Percentiles rank a stretch among this genome's conserved stretches.
Evolutionary conservation across 1,140 invertebrate species (phyloP).

Genomic region (Pogonognathellus flavescens): DNA sequence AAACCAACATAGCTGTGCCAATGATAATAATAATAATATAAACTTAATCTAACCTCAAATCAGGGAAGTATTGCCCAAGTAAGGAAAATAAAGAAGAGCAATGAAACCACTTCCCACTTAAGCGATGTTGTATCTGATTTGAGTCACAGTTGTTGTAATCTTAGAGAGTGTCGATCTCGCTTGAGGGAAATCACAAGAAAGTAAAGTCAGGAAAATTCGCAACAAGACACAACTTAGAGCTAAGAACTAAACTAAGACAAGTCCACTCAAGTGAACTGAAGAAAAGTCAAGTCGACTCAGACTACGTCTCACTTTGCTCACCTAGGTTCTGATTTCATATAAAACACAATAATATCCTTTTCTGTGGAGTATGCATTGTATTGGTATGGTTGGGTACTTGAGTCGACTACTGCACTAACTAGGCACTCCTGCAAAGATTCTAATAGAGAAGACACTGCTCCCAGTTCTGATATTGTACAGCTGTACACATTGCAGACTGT

Average conservation of each 20-base stretch:
- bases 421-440: too few relatives aligned
- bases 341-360: neutral
- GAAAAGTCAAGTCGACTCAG: slow-evolving; percentile 6
- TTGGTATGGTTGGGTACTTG: too few relatives aligned
- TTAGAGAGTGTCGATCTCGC: slow-evolving; percentile 31
- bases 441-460: too few relatives aligned
- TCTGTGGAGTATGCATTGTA: too few relatives aligned
- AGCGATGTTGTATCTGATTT: slow-evolving; percentile 30
- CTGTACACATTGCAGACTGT: too few relatives aligned
- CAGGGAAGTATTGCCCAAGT: neutral
- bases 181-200: slow-evolving; percentile 18
- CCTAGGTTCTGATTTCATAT: neutral
- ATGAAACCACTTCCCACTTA: slow-evolving; percentile 6
- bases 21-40: slow-evolving; percentile 27
- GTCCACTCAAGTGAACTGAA: slow-evolving; percentile 31
- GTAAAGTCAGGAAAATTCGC: slow-evolving; percentile 22
- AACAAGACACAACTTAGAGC: slow-evolving; percentile 16
- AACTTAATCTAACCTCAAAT: slow-evolving; percentile 34
- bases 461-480: too few relatives aligned
- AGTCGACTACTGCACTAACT: too few relatives aligned
- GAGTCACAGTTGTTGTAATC: slow-evolving; percentile 41
- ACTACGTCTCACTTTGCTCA: neutral
- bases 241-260: slow-evolving; percentile 21
- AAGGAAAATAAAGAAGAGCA: slow-evolving; percentile 29
- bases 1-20: slow-evolving; percentile 22